Evolutionary conservation across 2,797 vertebrate genomes (phyloP).

Genomic region (Pseudochirops cupreus): DNA sequence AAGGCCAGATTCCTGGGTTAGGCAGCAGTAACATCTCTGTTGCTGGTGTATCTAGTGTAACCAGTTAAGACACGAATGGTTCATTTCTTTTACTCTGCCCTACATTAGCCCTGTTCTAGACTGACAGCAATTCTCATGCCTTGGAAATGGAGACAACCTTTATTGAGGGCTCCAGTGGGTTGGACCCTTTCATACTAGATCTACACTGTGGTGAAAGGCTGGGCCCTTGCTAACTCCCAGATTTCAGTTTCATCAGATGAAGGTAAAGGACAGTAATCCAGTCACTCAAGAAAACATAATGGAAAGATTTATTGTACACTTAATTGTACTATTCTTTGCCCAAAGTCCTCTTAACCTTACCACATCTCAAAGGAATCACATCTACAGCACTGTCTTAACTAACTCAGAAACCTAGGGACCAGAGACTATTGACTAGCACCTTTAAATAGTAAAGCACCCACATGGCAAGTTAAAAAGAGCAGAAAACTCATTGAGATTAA

Average conservation of each 20-base stretch:
- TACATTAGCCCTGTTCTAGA: background rate
- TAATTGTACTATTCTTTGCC: background rate
- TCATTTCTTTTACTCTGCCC: slow-evolving; percentile 5
- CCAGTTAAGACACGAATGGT: background rate
- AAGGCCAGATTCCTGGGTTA: slow-evolving; percentile 61
- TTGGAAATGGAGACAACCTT: slow-evolving; percentile 2
- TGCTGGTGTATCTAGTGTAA: slow-evolving; percentile 9
- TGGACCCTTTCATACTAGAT: slow-evolving; percentile 12
- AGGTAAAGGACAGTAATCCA: slow-evolving; percentile 14
- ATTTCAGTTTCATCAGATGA: background rate
- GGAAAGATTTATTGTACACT: background rate
- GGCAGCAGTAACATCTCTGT: slow-evolving; percentile 50
- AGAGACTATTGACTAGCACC: background rate
- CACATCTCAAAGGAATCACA: background rate
- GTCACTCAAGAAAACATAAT: background rate
- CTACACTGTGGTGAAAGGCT: slow-evolving; percentile 27
- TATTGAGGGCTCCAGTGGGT: slow-evolving; percentile 21
- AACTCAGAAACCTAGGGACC: background rate
- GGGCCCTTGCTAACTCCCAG: background rate
- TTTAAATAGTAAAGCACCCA: slow-evolving; percentile 1
- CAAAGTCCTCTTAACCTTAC: background rate
- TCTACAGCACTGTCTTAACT: background rate
- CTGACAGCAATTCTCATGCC: background rate
- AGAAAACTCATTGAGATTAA: slow-evolving; percentile 38
- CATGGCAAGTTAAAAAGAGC: slow-evolving; percentile 9